phyloP scores from a whole-genome alignment of 2,797 vertebrate genomes.

The Xenops minutus region DNA sequence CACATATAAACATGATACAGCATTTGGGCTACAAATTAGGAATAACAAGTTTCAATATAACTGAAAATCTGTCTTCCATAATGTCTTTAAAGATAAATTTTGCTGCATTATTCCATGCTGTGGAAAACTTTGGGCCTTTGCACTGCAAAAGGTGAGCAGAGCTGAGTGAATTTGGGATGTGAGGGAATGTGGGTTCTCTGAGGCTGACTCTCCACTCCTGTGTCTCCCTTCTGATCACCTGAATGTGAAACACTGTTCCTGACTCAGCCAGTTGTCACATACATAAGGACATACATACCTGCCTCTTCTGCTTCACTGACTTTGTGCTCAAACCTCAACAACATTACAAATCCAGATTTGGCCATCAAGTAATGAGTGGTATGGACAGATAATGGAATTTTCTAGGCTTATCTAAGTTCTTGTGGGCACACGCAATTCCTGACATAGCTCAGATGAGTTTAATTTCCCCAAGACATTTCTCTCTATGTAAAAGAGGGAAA shows the following conservation, averaged over 20 bases:
- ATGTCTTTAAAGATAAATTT: not conserved
- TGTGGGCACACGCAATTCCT: not conserved
- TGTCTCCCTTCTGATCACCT: not conserved
- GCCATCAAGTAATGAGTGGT: not conserved
- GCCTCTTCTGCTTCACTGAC: not conserved
- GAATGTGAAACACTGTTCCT: not conserved
- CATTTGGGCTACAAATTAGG: not conserved
- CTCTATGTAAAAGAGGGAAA: not conserved
- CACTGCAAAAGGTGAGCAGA: not conserved
- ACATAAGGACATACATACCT: not conserved
- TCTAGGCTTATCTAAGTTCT: not conserved
- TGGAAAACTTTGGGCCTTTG: not conserved
- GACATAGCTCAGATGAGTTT: not conserved
- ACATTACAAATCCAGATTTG: not conserved
- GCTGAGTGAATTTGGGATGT: not conserved
- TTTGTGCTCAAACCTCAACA: not conserved
- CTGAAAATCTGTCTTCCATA: not conserved
- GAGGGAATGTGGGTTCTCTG: not conserved
- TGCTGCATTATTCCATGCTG: not conserved
- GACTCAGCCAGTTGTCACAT: not conserved
- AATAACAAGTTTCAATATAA: not conserved
- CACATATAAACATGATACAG: not conserved
- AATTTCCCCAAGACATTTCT: not conserved
- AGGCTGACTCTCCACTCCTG: not conserved
- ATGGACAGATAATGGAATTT: not conserved